Base-by-base conservation (phyloP, 2,888 invertebrate genomes). In the Ornithoptera alexandrae region DNA sequence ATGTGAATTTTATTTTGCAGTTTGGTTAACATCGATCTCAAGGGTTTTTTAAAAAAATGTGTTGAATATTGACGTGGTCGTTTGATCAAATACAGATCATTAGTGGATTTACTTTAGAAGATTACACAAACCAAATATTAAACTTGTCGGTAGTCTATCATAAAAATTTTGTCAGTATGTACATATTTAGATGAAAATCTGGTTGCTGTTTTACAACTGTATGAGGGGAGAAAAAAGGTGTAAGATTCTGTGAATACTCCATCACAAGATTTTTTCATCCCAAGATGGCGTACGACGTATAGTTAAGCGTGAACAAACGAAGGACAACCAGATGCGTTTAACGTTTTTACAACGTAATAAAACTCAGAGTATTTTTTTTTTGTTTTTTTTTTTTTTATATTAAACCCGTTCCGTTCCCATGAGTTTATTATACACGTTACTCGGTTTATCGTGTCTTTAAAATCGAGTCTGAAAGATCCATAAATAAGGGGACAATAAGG, bases 341-440 rank as follows among this genome's bases (percentile, higher is more conserved):
- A 62, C 57, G 20, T 62, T 67, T 65, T 62, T 56, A 67, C 39
- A 42, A 22, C 39, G 39, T 42, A 39, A 62, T 62, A 57, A 67
- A 67, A 67, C 39, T 62, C 39, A 3, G 36, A n/a, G 56, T 36
- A 56, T 57, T 61, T 67, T 67, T 64, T 67, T 67, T 57, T 62
- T 57, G 22, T n/a, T 4, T 22, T 57, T 62, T 4, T 22, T 57
- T 62, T 30, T 57, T 17, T 62, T 68, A 30, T 68, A 62, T 68
- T 57, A 42, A 62, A 57, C 62, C 50, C 53, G 58, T 64, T 64
- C 46, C 46, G 56, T 59, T 59, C 39, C 46, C 20, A 12, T 59
- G 24, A 18, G n/a, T 56, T 56, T 56, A 56, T 56, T 56, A 56
- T 56, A 56, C 56, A 56, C 18, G 56, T n/a, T 56, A n/a, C 18